These are phyloP conservation scores for Adelosebastes latens DNA, from an alignment of 2,797 vertebrate species.

Conservation along the genomic window DNA sequence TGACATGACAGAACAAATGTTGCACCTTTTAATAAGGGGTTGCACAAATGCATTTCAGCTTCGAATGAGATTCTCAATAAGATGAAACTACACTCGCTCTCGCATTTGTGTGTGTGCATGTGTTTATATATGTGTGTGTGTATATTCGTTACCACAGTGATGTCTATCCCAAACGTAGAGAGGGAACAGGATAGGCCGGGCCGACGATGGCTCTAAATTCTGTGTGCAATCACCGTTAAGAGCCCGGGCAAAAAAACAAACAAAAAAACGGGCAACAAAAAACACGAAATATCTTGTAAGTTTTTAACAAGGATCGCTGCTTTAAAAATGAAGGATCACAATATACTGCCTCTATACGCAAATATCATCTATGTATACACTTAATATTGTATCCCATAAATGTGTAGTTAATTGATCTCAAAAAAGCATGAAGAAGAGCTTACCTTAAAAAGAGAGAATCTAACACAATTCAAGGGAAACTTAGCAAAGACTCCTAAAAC, in stretches of 20 bases:
- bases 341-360: conserved; percentile 82
- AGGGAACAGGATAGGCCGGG: conserved; percentile 74
- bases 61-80: conserved; percentile 37
- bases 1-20: conserved; percentile 45
- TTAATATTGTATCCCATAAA: conserved; percentile 82
- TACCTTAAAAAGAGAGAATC: conserved; percentile 81
- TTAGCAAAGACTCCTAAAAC: conserved; percentile 80
- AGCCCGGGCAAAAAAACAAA: conserved; percentile 52
- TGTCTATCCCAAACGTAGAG: conserved; percentile 76
- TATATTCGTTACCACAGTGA: conserved; percentile 78
- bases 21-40: conserved; percentile 74
- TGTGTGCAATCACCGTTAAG: conserved; percentile 75
- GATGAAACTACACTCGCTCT: conserved; percentile 42
- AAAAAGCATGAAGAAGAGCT: conserved; percentile 80
- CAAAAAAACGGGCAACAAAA: conserved; percentile 56
- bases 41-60: conserved; percentile 76
- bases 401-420: conserved; percentile 76
- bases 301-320: conserved; percentile 63
- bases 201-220: conserved; percentile 75
- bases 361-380: conserved; percentile 83
- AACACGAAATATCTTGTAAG: conserved; percentile 51
- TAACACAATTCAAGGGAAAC: conserved; percentile 83
- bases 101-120: conserved; percentile 15
- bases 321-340: conserved; percentile 78
- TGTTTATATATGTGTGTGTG: conserved; percentile 8